Base-by-base conservation (phyloP, 2,113 vertebrate genomes). In the Entosphenus tridentatus region DNA sequence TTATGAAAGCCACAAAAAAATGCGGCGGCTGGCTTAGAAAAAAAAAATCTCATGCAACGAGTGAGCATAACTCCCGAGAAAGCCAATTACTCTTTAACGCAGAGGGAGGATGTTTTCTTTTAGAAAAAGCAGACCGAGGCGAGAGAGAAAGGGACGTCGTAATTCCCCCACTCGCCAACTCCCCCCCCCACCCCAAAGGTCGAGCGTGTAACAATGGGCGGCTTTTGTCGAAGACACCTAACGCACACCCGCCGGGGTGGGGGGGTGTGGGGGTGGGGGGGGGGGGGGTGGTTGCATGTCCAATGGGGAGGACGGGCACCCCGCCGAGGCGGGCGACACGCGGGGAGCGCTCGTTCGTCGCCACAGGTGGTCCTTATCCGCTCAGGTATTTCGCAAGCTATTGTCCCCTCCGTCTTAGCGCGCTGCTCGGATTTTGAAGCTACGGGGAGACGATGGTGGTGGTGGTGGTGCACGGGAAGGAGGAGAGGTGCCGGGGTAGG, bases 331-430 rank as follows among this genome's bases (percentile, higher is more conserved):
- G 56, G 55, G n/a, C n/a, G 14, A 55, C 11, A 67, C 18, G 17
- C 17, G 68, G 55, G 17, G 55, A 56, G 68, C 16, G 9, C n/a
- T 56, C 68, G 62, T 11, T 9, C 21, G 62, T 69, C 68, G n/a
- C 55, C 73, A 74, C 74, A 73, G 76, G 73, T 57, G 78, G 79
- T 76, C 75, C 76, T 81, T 80, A 81, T 79, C 83, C 83, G 81
- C 82, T 85, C 82, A 83, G 84, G 84, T 83, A 81, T 82, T 82
- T 65, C 62, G 62, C 68, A 76, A 76, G 78, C 82, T 79, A 87
- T 86, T 86, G 85, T 86, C 82, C 83, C 80, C 78, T 65, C 21
- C n/a, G 62, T 65, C n/a, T 21, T 65, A 21, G 21, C 9, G n/a
- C 62, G 8, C 62, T 65, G 62, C 62, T 16, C n/a, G 62, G 62